Evolutionary conservation across 2,797 vertebrate species (phyloP), one percentile per base, ranked within the genome.

Genomic region (Notolepis coatsorum): DNA sequence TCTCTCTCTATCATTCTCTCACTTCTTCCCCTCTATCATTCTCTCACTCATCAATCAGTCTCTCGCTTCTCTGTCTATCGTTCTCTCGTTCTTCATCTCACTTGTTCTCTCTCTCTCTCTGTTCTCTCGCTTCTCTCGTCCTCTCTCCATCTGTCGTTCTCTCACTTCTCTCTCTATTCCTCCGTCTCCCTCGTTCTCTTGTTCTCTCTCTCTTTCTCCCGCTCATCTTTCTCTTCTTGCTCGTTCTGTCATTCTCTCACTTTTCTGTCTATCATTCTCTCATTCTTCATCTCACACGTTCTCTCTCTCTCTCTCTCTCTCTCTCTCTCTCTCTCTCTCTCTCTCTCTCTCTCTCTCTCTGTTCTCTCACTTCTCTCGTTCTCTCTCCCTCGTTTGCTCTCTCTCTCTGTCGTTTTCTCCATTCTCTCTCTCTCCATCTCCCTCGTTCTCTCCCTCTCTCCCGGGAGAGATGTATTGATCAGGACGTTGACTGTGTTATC

Each of bases 401-500:
- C 57, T 24, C 31, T 46, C 12, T 33, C 27, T 30, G 18, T 15
- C 7, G n/a, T n/a, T n/a, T n/a, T 42, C 45, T 66, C 48, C 39
- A 65, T 43, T 23, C 15, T 37, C 24, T 24, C 8, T 45, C 59
- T 45, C 39, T 12, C 15, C 10, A 6, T 24, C 5, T 49, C 33
- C 33, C 33, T 35, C 39, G 7, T 31, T 12, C 51, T 39, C 42
- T 37, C 73, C 65, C 77, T 79, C 50, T n/a, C 69, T 73, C 50
- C 49, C 41, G 28, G 4, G 61, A 65, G 69, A 59, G 60, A 68
- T 75, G 49, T 85, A 91, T 91, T 68, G 89, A 91, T 84, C 80
- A 71, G 61, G 38, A 15, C 2, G 56, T 80, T 70, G 79, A 80
- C 84, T 81, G 73, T 76, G 68, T 83, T 86, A 88, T 91, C 90